phyloP scores from a whole-genome alignment of 2,888 invertebrate species.

The Torymus auratus region DNA sequence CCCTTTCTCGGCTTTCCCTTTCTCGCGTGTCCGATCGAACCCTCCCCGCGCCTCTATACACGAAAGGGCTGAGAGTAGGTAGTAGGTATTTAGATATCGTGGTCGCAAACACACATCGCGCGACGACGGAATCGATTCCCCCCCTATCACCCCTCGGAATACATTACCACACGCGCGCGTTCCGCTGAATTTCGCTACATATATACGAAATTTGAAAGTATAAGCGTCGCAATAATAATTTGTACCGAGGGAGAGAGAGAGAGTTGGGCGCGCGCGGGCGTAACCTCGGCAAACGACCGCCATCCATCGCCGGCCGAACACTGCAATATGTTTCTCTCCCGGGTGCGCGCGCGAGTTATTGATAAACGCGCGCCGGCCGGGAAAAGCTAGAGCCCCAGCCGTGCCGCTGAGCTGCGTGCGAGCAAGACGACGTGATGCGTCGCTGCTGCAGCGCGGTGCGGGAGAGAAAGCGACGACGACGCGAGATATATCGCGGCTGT shows the following conservation, averaged over 20 bases:
- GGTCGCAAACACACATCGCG: too few relatives aligned
- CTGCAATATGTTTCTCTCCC: conserved; percentile 65
- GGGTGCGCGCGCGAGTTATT: conserved; percentile 61
- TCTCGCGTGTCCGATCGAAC: too few relatives aligned
- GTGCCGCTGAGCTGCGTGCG: not conserved
- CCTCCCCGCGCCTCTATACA: too few relatives aligned
- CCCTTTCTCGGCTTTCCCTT: too few relatives aligned
- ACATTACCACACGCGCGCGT: too few relatives aligned
- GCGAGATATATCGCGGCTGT: conserved; percentile 25
- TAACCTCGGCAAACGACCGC: conserved; percentile 69
- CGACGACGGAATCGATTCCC: too few relatives aligned
- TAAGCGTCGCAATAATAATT: conserved; percentile 48
- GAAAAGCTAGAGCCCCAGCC: too few relatives aligned
- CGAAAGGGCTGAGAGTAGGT: too few relatives aligned
- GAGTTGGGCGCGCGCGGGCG: conserved; percentile 26
- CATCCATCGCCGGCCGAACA: conserved; percentile 65
- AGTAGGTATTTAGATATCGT: too few relatives aligned
- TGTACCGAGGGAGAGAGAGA: not conserved
- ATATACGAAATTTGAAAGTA: conserved; percentile 45
- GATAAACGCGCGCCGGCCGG: conserved; percentile 60
- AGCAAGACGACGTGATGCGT: not conserved
- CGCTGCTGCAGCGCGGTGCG: conserved; percentile 33
- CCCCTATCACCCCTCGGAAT: too few relatives aligned
- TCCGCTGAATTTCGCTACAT: too few relatives aligned
- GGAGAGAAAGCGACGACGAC: conserved; percentile 39